Base-by-base conservation (phyloP, 1,140 invertebrate genomes). In the Nephotettix cincticeps region DNA sequence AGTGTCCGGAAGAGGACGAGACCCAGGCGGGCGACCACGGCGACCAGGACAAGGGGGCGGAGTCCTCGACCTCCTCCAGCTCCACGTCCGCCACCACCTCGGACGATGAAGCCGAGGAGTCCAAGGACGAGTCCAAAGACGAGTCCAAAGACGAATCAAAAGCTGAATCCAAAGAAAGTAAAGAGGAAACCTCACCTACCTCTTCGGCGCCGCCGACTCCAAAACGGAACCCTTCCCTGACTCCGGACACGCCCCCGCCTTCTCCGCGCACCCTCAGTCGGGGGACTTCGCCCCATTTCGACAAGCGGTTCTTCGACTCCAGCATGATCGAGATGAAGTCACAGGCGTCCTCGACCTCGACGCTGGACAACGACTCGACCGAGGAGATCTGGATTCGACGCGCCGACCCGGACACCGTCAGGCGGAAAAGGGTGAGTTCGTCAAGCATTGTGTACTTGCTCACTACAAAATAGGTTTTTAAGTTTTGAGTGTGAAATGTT, bases 1-100 rank as follows among this genome's bases (percentile, higher is more conserved):
- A 93, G 79, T 93, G 92, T 77, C 86, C 89, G 30, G 92, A 93
- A 76, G 92, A 92, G 80, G 91, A 92, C 75, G 91, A 93, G 78
- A 58, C 69, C 17, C 88, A 90, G 32, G 87, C 89, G 67, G 90
- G 90, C 56, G 32, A 36, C 71, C 70, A 11, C 64, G 36, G 47
- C 43, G 4, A 56, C n/a, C 32, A 54, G 1, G 0, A 61, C 19
- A 14, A 43, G 17, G 17, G 47, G 19, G 27, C 30, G 11, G 72
- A 64, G 27, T 58, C 32, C 14, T 23, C 36, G 17, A 14, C n/a
- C 28, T 19, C 25, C 43, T 32, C 71, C 21, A 51, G 28, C 14
- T 17, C 58, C 4, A 40, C 51, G 25, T 76, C 79, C 2, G 74
- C 77, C 19, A 66, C 75, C 30, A 45, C 79, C n/a, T 80, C 85